These are phyloP conservation scores for Metacarcinus magister DNA, from an alignment of 2,888 invertebrate species.

Conservation along the genomic window DNA sequence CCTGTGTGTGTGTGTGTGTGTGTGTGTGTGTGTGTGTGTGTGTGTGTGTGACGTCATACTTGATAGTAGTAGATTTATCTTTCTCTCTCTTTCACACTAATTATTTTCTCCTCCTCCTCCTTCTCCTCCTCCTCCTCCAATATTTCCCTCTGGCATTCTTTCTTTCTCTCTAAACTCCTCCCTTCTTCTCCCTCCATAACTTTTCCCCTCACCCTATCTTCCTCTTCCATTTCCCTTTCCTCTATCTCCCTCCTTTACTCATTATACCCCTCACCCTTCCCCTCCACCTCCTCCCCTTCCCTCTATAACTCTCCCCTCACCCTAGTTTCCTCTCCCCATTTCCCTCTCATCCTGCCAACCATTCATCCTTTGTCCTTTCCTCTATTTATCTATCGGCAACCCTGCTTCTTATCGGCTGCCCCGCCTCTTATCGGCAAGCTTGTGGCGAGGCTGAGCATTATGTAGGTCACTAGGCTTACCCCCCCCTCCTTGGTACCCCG, in stretches of 20 bases:
- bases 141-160: background rate
- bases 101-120: too few species aligned
- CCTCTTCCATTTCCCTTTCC: background rate
- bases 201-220: background rate
- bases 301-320: background rate
- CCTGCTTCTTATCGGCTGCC: background rate
- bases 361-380: background rate
- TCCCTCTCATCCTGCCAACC: background rate
- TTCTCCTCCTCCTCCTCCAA: background rate
- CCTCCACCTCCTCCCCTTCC: background rate
- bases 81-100: background rate
- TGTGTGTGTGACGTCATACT: background rate
- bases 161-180: background rate
- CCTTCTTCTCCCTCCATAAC: background rate
- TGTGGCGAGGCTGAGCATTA: background rate
- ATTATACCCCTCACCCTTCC: background rate
- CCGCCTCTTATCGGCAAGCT: background rate
- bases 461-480: background rate
- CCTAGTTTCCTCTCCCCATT: background rate
- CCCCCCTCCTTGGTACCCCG: background rate
- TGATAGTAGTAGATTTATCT: background rate
- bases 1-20: background rate
- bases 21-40: background rate
- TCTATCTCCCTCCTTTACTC: background rate
- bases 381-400: background rate